phyloP scores from a whole-genome alignment of 2,888 invertebrate genomes.

The Lampropteryx suffumata region DNA sequence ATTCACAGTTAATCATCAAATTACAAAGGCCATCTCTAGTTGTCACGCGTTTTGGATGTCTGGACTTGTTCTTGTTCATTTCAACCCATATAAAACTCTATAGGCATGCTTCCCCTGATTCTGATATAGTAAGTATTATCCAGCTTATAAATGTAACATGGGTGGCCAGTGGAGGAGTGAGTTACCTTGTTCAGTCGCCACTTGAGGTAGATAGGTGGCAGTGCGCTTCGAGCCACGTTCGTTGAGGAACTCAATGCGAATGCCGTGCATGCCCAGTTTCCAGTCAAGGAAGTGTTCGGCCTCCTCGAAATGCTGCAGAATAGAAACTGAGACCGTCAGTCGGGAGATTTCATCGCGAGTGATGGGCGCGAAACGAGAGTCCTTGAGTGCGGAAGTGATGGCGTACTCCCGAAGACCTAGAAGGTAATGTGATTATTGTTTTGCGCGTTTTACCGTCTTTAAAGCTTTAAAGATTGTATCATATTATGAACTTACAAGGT shows the following conservation, averaged over 20 bases:
- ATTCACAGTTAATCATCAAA: too few relatives aligned
- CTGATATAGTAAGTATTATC: too few relatives aligned
- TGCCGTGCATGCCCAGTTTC: constrained; percentile 98
- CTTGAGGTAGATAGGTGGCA: constrained; percentile 99
- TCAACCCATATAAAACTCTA: too few relatives aligned
- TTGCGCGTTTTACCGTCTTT: neutral
- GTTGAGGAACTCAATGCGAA: constrained; percentile 97
- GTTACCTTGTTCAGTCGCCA: constrained; percentile 97
- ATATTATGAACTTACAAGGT: too few relatives aligned
- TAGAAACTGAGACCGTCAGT: constrained; percentile 97
- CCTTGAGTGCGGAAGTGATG: constrained; percentile 98
- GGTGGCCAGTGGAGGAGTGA: too few relatives aligned
- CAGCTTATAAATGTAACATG: too few relatives aligned
- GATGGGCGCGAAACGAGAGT: constrained; percentile 98
- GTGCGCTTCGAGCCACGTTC: constrained; percentile 97
- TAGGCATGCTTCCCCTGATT: too few relatives aligned
- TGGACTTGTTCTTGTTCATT: too few relatives aligned
- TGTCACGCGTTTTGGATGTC: too few relatives aligned
- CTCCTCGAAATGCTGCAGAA: constrained; percentile 97
- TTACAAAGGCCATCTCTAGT: too few relatives aligned
- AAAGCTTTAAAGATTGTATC: too few relatives aligned
- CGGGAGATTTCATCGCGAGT: constrained; percentile 96
- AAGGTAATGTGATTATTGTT: constrained; percentile 18
- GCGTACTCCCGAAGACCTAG: constrained; percentile 97
- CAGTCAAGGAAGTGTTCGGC: constrained; percentile 97